A percentile compares a stretch with the other conserved stretches of the same genome.
phyloP scores from a whole-genome alignment of 2,797 vertebrate species.

The Antennarius maculatus region DNA sequence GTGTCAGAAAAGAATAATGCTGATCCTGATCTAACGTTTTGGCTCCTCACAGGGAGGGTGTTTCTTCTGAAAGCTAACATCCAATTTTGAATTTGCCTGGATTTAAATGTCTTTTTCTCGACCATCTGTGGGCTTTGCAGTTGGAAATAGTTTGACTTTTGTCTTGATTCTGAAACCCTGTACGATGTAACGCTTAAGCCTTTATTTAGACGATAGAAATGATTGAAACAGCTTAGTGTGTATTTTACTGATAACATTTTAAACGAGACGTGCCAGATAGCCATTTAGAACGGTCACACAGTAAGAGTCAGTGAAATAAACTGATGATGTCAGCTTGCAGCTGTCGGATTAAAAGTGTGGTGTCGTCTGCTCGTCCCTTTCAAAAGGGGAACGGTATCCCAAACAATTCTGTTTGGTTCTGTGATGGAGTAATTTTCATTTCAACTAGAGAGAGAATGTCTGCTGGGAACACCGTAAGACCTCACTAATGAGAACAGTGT shows the following conservation, averaged over 20 bases:
- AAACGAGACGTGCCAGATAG: background rate
- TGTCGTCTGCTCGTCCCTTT: background rate
- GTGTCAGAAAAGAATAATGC: too few relatives aligned
- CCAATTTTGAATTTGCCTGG: background rate
- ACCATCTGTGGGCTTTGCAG: slow-evolving; percentile 3
- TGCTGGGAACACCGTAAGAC: background rate
- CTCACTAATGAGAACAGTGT: slow-evolving; percentile 9
- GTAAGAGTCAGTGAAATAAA: background rate
- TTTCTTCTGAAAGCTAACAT: background rate
- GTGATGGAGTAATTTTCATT: slow-evolving; percentile 21
- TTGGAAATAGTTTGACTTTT: background rate
- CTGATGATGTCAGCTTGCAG: background rate
- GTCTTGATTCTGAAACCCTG: slow-evolving; percentile 2
- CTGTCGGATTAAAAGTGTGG: background rate
- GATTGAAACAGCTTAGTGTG: background rate
- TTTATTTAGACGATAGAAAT: slow-evolving; percentile 14
- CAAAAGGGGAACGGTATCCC: background rate
- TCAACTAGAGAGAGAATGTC: slow-evolving; percentile 8
- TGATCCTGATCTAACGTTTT: background rate
- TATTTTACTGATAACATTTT: slow-evolving; percentile 2
- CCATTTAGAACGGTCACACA: background rate
- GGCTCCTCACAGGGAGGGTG: background rate
- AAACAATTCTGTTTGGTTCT: background rate
- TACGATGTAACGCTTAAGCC: background rate
- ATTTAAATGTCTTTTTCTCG: background rate